Evolutionary conservation across 2,113 vertebrate species (phyloP).

Genomic region (Centrocercus urophasianus): DNA sequence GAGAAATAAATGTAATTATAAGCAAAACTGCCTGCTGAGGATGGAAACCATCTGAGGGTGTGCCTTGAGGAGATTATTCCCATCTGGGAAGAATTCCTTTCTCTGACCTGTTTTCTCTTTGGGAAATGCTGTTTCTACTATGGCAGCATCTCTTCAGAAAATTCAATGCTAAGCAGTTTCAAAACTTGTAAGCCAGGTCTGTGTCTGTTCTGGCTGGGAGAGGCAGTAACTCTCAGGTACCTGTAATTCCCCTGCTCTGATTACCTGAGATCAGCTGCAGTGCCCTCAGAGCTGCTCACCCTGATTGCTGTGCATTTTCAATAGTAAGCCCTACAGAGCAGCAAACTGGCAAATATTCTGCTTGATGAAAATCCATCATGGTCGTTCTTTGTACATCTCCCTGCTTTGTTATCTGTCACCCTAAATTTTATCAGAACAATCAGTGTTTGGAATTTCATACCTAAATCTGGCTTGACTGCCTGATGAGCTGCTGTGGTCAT

Average conservation of each 20-base stretch:
- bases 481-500: background rate
- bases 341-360: background rate
- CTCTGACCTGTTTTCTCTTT: background rate
- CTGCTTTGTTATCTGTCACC: slow-evolving; percentile 1
- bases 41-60: background rate
- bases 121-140: background rate
- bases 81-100: background rate
- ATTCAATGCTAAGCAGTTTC: background rate
- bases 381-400: background rate
- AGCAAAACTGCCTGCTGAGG: background rate
- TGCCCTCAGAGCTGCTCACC: background rate
- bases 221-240: background rate
- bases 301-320: background rate
- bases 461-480: background rate
- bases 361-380: background rate
- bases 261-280: fast-evolving
- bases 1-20: background rate
- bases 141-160: background rate
- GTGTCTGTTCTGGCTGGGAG: background rate
- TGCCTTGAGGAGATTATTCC: background rate
- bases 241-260: background rate
- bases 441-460: background rate
- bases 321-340: background rate
- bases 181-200: background rate
- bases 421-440: background rate